Conservation (phyloP, 2,113 vertebrate species). For the Mastomys natalensis region DNA sequence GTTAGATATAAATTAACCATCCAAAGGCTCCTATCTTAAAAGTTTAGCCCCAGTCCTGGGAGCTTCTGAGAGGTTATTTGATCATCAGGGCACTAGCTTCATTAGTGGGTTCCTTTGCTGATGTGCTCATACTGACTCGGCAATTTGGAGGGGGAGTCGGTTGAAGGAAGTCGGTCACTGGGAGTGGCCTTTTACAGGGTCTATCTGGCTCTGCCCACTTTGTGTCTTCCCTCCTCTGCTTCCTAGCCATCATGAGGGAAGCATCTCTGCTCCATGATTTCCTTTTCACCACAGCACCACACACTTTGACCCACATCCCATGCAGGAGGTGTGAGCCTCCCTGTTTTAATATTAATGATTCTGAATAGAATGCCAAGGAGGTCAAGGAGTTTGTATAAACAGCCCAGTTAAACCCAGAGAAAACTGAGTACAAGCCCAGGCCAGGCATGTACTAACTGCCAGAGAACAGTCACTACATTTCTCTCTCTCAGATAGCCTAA, state of each 20-base stretch:
- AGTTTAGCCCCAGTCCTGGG: not conserved
- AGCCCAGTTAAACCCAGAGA: not conserved
- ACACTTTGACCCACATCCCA: not conserved
- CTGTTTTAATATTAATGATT: not conserved
- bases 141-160: no score
- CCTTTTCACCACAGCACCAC: not conserved
- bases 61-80: not conserved
- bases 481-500: conserved; percentile 40
- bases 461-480: not conserved
- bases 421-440: not conserved
- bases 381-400: not conserved
- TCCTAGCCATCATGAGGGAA: not conserved
- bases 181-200: not conserved
- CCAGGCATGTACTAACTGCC: not conserved
- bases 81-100: not conserved
- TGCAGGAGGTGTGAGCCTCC: not conserved
- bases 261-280: not conserved
- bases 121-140: not conserved
- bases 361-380: not conserved
- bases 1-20: not conserved
- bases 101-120: not conserved
- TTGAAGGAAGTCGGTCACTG: not conserved
- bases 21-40: not conserved
- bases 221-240: not conserved
- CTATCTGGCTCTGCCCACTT: not conserved